Percentiles rank a stretch among this genome's conserved stretches.
Evolutionary conservation across 2,797 vertebrate species (phyloP).

Genomic region (Aselliscus stoliczkanus): DNA sequence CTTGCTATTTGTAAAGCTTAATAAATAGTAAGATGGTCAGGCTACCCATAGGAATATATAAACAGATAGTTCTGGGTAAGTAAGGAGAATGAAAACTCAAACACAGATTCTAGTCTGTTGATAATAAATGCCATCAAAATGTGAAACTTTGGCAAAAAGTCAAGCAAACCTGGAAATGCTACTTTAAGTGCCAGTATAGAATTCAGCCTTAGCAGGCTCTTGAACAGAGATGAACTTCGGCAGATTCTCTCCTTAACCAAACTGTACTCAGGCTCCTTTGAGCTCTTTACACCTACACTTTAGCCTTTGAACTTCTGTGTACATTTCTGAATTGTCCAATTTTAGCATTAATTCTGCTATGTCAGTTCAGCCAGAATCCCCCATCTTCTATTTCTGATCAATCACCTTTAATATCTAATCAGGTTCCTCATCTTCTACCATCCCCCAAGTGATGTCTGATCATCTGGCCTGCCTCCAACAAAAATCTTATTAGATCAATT

Average conservation of each 20-base stretch:
- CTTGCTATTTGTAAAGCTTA: background rate
- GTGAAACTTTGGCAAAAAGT: background rate
- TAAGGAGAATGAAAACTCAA: background rate
- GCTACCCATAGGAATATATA: background rate
- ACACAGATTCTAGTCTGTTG: background rate
- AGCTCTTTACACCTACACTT: background rate
- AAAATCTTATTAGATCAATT: background rate
- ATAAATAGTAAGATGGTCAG: background rate
- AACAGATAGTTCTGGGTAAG: background rate
- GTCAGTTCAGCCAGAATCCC: background rate
- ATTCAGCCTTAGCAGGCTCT: background rate
- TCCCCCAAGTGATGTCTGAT: background rate
- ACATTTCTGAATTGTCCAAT: background rate
- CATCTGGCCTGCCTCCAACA: background rate
- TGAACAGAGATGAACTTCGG: background rate
- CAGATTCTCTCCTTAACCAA: background rate
- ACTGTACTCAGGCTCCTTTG: background rate
- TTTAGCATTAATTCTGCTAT: background rate
- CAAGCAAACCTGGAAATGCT: background rate
- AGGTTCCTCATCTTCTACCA: background rate
- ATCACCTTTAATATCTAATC: background rate
- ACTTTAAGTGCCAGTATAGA: background rate
- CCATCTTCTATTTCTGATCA: background rate
- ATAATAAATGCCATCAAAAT: background rate
- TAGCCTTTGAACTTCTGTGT: background rate